Evolutionary conservation across 2,113 vertebrate species (phyloP), one percentile per base, ranked within the genome.

Genomic region (Paralichthys olivaceus): DNA sequence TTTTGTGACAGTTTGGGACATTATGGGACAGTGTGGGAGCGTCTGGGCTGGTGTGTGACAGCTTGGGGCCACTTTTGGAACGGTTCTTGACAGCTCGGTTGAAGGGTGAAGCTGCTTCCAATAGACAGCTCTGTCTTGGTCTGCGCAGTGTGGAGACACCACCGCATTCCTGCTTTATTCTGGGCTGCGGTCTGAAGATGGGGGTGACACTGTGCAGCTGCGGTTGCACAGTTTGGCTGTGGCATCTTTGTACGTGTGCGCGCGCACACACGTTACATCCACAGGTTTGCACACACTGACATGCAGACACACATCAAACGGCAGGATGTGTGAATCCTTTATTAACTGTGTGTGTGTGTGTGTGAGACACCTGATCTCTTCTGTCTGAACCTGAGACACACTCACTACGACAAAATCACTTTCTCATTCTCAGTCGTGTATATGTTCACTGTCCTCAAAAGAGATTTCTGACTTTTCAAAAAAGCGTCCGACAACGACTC

Each of bases 121-220:
- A 74, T 53, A 80, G 61, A 73, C 66, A 20, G 69, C 47, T 49
- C 68, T 63, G 85, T 77, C 49, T 84, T 25, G 87, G 77, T 87
- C 67, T 72, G 78, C 66, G 78, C 80, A 57, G 74, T 25, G 77
- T 5, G 45, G 84, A 83, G 86, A 87, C 90, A 79, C 71, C 79
- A 82, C 75, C 7, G 26, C 87, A 92, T 92, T 92, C 90, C 90
- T 86, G 81, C 84, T 84, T 88, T 92, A 92, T 92, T 92, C 90
- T 90, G 90, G 84, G 89, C 82, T 86, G 89, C 3, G 87, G 90
- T 84, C 53, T 77, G 68, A 80, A 89, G 79, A 89, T 72, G 84
- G 86, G 91, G 90, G 84, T 72, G 84, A 90, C 86, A 87, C 84
- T 72, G 80, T n/a, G 77, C 87, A 62, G 73, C 88, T 79, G 87